These are phyloP conservation scores for Dendrocopos noguchii DNA, from an alignment of 2,113 vertebrate species.

Conservation along the genomic window DNA sequence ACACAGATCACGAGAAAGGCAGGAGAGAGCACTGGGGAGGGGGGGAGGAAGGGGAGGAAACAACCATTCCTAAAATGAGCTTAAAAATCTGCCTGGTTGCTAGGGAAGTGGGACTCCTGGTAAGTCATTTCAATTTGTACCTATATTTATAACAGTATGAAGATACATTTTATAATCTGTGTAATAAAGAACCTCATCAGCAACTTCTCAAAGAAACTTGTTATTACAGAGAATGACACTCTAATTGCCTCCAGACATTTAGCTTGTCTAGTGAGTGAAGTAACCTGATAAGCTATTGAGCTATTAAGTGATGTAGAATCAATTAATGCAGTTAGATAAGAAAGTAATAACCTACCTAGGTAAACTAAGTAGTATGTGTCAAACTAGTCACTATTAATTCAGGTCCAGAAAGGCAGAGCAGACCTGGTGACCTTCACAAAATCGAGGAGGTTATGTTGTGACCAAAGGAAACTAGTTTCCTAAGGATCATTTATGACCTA, in stretches of 20 bases:
- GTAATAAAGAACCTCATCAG: conserved; percentile 77
- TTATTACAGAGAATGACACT: conserved; percentile 76
- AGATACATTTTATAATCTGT: conserved; percentile 70
- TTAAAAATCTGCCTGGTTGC: conserved; percentile 55
- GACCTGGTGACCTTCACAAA: not conserved
- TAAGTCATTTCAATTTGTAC: conserved; percentile 65
- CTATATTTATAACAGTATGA: conserved; percentile 63
- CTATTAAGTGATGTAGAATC: conserved; percentile 78
- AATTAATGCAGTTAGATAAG: conserved; percentile 77
- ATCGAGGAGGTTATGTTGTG: not conserved
- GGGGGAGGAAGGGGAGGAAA: not conserved
- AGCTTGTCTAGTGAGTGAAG: conserved; percentile 71
- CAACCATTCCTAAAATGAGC: not conserved
- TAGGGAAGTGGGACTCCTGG: conserved; percentile 55
- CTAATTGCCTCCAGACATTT: conserved; percentile 77
- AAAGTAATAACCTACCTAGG: conserved; percentile 71
- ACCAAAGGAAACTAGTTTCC: not conserved
- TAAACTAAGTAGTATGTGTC: conserved; percentile 70
- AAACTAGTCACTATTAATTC: conserved; percentile 66
- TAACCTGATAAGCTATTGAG: conserved; percentile 76
- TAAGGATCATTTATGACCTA: not conserved
- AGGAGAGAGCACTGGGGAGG: not conserved
- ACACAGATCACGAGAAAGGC: not conserved
- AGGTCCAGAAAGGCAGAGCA: not conserved
- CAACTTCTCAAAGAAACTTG: conserved; percentile 78